Base-by-base conservation (phyloP, 2,888 invertebrate genomes). In the Acronicta psi region DNA sequence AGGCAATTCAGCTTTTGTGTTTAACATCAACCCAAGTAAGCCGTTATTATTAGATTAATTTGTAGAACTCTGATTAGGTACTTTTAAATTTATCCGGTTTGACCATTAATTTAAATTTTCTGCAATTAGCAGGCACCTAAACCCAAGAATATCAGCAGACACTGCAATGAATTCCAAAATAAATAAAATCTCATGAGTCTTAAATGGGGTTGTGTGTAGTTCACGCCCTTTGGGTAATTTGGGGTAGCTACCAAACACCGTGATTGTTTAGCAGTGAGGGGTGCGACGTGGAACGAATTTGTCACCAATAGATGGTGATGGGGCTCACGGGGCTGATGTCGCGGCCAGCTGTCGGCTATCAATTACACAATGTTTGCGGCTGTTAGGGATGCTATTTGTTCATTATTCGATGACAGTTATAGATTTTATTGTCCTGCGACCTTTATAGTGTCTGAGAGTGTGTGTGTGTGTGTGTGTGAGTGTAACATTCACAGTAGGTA, bases 341-440 rank as follows among this genome's bases (percentile, higher is more conserved):
- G 66, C 54, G 65, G 79, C 82, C 88, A 89, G 90, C 91, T 92
- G 92, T 86, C 85, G 83, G 83, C 85, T 84, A 87, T 83, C 88
- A 89, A 90, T 91, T 91, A 91, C 86, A 85, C 80, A 77, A 74
- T 89, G 90, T 92, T 91, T 91, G 91, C 86, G 91, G 89, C 88
- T 87, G 90, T 91, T 91, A 87, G 88, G 87, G 88, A 85, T 79
- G 85, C 87, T 82, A 92, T 93, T 88, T 84, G 86, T 87, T 86
- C 85, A 85, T 91, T 90, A 92, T 92, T 88, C 83, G 85, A 87
- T 86, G 90, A 89, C 88, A 89, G 86, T 92, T 90, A 90, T 83
- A 86, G 82, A 83, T 87, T 87, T 84, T 80, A 86, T 87, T 87
- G 84, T 84, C 68, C 59, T 60, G 38, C 53, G 43, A 25, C 25